Conservation (phyloP, 1,140 invertebrate species). For the Nasonia vitripennis region DNA sequence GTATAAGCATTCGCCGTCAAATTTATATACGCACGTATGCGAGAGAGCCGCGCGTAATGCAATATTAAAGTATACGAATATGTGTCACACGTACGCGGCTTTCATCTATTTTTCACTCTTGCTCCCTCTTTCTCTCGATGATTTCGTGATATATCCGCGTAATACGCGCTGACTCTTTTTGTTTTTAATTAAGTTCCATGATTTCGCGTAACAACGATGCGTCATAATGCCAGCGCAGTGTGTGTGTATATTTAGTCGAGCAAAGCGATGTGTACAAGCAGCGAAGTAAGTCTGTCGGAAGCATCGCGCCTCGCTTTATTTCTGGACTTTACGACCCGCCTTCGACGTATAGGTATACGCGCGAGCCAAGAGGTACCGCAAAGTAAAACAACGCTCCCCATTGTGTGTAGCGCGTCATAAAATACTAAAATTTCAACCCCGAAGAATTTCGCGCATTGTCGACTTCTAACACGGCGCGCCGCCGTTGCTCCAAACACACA, state of each 20-base stretch:
- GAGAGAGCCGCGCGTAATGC: neutral
- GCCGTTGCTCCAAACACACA: neutral
- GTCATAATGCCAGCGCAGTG: too few relatives aligned
- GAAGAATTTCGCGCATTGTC: slow-evolving; percentile 1
- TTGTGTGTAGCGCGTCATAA: neutral
- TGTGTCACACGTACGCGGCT: neutral
- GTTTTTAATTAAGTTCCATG: too few relatives aligned
- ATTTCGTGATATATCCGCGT: too few relatives aligned
- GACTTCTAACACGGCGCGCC: neutral
- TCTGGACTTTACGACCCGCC: neutral
- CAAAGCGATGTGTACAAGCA: neutral
- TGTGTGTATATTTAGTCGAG: neutral
- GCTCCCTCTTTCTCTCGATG: neutral
- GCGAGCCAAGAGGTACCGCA: neutral
- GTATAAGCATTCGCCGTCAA: slow-evolving; percentile 24
- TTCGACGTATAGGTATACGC: neutral
- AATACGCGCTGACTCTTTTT: too few relatives aligned
- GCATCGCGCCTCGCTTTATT: neutral
- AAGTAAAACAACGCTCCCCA: neutral
- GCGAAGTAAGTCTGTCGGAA: neutral
- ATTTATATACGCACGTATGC: neutral
- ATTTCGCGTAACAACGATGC: too few relatives aligned
- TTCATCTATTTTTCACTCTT: slow-evolving; percentile 2
- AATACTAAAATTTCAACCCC: slow-evolving; percentile 4
- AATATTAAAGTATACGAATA: slow-evolving; percentile 29